A percentile compares a stretch with the other conserved stretches of the same genome.
Conservation (phyloP, 2,113 vertebrate species). For the Amblyopsis rosae region DNA sequence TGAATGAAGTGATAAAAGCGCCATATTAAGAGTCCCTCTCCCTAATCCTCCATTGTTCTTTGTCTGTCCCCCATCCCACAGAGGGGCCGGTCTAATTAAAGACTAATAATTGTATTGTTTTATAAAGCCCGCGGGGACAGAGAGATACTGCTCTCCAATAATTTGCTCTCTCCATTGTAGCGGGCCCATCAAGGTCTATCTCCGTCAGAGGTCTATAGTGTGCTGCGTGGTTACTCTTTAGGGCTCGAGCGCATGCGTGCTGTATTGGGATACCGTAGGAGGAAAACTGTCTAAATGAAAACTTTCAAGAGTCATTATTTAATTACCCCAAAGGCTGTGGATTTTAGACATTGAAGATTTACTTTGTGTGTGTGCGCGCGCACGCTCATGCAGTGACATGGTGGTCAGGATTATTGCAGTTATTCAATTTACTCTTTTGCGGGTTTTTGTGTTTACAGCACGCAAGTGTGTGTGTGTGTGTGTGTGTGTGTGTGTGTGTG, state of each 20-base stretch:
- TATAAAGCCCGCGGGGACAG: conserved; percentile 68
- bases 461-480: conserved; percentile 21
- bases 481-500: conserved; percentile 25
- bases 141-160: conserved; percentile 67
- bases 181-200: conserved; percentile 58
- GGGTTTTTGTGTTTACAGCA: conserved; percentile 59
- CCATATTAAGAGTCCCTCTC: conserved; percentile 65
- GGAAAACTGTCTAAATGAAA: conserved; percentile 91
- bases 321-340: conserved; percentile 97
- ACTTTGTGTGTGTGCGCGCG: conserved; percentile 15
- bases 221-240: conserved; percentile 22
- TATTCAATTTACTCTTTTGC: conserved; percentile 94
- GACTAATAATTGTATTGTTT: conserved; percentile 79
- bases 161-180: conserved; percentile 52
- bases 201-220: conserved; percentile 51
- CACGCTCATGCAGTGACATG: conserved; percentile 58
- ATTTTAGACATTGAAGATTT: conserved; percentile 74
- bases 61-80: conserved; percentile 64
- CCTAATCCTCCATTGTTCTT: conserved; percentile 72
- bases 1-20: conserved; percentile 63
- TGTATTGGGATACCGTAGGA: conserved; percentile 78
- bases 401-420: conserved; percentile 90
- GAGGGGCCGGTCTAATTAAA: conserved; percentile 74
- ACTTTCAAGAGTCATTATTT: conserved; percentile 99
- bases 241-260: conserved; percentile 6